Base-by-base conservation (phyloP, 1,140 invertebrate species). In the Oreohelix idahoensis region DNA sequence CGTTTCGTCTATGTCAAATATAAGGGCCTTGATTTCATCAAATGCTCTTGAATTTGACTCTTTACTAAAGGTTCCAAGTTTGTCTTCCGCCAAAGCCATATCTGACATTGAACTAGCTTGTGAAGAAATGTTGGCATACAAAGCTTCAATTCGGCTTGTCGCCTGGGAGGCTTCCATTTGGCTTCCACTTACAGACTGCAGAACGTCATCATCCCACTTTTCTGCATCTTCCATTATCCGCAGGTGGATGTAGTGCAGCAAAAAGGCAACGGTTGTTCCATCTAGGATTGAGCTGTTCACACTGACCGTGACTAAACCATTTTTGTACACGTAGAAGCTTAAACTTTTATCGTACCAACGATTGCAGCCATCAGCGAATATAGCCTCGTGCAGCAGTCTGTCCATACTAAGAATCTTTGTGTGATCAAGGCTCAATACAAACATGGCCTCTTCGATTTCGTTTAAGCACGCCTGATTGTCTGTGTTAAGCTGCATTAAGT, bases 291-390 rank as follows among this genome's bases (percentile, higher is more conserved):
- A 74, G 26, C 4, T 38, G 49, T 75, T 74, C 15, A 82, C 71
- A n/a, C 58, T 82, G 1, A 75, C 49, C 1, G 80, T 82, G 29
- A 82, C 69, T 5, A 74, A 39, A 0, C 80, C 80, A 32, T 82
- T 82, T 15, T 13, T 26, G 32, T 51, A 75, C 0, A 82, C 39
- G 49, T 82, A 75, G n/a, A 82, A 82, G 51, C 26, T 75, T n/a
- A 82, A 63, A 15, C 49, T 39, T 29, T 82, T 82, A 29, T 82
- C 80, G 71, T 82, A 82, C 80, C 80, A 82, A n/a, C 80, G 70
- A 39, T 82, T 82, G 80, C 45, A 82, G 29, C 80, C 80, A 42
- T 82, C 71, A 13, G 35, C 80, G 32, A 82, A 82, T 11, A 82
- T 29, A 15, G 80, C 69, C 35, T 82, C 80, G 29, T 75, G 42